phyloP scores from a whole-genome alignment of 2,888 invertebrate species.

The Caenorhabditis imperialis region DNA sequence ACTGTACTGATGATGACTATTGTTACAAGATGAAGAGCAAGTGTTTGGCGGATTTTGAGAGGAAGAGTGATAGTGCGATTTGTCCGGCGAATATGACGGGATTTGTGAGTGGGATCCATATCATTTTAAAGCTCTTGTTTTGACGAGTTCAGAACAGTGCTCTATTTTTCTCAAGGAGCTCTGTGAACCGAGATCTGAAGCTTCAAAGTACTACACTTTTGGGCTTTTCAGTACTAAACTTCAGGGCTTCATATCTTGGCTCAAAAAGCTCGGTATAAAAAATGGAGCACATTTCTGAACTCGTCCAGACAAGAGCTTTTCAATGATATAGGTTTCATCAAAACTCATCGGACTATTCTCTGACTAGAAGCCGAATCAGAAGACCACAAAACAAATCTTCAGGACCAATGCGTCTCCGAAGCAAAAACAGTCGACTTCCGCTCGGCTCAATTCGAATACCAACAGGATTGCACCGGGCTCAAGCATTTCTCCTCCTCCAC shows the following conservation, averaged over 20 bases:
- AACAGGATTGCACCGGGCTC: conserved; percentile 36
- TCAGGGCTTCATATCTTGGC: too few species aligned
- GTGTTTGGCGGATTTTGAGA: conserved; percentile 27
- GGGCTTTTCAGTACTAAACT: too few species aligned
- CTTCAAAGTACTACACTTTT: too few species aligned
- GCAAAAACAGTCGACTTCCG: conserved; percentile 34
- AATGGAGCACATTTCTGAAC: too few species aligned
- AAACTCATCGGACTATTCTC: neutral
- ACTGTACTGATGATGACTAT: conserved; percentile 36
- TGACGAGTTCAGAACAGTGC: too few species aligned
- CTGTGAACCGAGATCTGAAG: too few species aligned
- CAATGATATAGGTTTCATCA: too few species aligned
- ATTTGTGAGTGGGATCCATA: too few species aligned
- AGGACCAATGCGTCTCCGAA: conserved; percentile 29
- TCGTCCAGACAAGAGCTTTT: too few species aligned
- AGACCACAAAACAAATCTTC: neutral
- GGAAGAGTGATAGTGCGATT: conserved; percentile 9
- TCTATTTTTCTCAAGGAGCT: too few species aligned
- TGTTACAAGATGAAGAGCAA: conserved; percentile 39
- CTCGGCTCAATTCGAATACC: conserved; percentile 46
- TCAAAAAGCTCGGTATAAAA: too few species aligned
- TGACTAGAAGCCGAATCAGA: neutral
- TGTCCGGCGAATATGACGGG: conserved; percentile 27
- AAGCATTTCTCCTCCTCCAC: conserved; percentile 44
- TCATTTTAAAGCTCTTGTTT: too few species aligned